Conservation (phyloP, 2,888 invertebrate genomes). For the Eremobia ochroleuca region DNA sequence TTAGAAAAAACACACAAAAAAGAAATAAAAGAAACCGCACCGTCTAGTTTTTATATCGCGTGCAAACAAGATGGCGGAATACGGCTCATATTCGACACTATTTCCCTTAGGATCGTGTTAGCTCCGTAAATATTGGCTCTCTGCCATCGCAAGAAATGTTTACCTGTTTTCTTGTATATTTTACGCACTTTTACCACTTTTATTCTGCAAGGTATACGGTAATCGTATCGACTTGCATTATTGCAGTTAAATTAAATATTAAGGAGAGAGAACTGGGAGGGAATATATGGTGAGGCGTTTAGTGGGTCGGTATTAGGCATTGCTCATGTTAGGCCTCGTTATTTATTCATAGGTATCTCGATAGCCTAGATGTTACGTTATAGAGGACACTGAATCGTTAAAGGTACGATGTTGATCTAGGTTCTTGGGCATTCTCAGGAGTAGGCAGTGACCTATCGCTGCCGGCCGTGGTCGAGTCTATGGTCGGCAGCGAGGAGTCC, state of each 20-base stretch:
- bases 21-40: conserved; percentile 34
- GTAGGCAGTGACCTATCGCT: too few species aligned
- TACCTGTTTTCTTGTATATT: conserved; percentile 65
- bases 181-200: conserved; percentile 63
- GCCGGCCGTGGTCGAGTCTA: too few species aligned
- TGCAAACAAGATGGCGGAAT: conserved; percentile 57
- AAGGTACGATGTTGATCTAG: not conserved
- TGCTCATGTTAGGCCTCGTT: conserved; percentile 24
- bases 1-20: conserved; percentile 56
- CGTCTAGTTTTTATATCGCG: conserved; percentile 59
- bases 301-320: conserved; percentile 15
- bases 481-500: too few species aligned
- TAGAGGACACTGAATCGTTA: conserved; percentile 2
- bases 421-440: not conserved
- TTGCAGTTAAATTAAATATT: conserved; percentile 65
- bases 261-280: conserved; percentile 11
- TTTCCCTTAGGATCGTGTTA: conserved; percentile 76
- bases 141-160: conserved; percentile 65
- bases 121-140: conserved; percentile 75
- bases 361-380: not conserved
- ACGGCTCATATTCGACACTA: conserved; percentile 76
- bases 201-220: conserved; percentile 61
- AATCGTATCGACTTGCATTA: conserved; percentile 60
- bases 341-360: conserved; percentile 30
- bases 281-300: conserved; percentile 27